A percentile compares a stretch with the other conserved stretches of the same genome.
Evolutionary conservation across 2,888 invertebrate genomes (phyloP).

Genomic region (Chelonus formosanus): DNA sequence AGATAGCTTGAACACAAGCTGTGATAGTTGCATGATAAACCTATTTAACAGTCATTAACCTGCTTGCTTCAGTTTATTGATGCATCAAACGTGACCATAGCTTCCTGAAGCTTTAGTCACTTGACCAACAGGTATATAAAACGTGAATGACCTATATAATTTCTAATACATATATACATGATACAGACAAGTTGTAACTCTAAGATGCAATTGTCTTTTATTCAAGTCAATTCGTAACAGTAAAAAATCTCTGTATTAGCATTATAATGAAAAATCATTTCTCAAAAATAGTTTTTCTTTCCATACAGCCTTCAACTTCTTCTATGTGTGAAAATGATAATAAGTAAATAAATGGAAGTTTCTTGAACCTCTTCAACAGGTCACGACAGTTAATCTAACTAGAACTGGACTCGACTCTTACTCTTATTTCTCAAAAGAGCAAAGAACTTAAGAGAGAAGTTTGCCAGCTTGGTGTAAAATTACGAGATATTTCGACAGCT

Average conservation of each 20-base stretch:
- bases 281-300: no score
- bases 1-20: background rate
- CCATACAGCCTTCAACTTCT: no score
- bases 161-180: no score
- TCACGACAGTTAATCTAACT: constrained; percentile 3
- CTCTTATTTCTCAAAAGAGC: background rate
- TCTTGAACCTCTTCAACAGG: background rate
- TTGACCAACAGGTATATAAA: constrained; percentile 41
- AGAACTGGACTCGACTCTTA: background rate
- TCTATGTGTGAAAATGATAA: no score
- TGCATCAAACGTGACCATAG: constrained; percentile 32
- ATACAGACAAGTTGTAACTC: no score
- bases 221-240: no score
- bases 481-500: background rate
- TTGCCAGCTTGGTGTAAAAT: background rate
- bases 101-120: constrained; percentile 18
- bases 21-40: constrained; percentile 2
- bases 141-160: background rate
- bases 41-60: constrained; percentile 44
- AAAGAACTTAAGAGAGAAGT: background rate
- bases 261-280: no score
- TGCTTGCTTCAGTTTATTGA: constrained; percentile 41
- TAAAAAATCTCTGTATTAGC: no score
- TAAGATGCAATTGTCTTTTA: no score
- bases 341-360: background rate